A percentile compares a stretch with the other conserved stretches of the same genome.
Conservation (phyloP, 1,140 invertebrate genomes). For the Bradysia coprophila region DNA sequence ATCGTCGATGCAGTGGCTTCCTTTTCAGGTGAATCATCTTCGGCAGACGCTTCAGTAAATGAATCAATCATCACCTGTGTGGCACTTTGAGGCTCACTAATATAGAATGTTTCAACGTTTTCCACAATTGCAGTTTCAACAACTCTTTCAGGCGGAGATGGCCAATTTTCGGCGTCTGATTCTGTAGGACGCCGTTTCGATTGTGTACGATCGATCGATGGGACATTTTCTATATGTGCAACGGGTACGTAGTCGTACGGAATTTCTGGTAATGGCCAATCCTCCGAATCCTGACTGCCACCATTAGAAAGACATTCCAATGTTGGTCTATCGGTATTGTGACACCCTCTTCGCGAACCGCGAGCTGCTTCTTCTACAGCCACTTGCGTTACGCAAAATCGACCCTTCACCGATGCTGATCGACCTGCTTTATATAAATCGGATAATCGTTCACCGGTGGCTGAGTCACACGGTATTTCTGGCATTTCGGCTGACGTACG, state of each 20-base stretch:
- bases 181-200: too few species aligned
- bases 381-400: constrained; percentile 22
- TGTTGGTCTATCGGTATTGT: constrained; percentile 11
- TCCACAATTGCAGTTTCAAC: constrained; percentile 43
- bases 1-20: background rate
- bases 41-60: constrained; percentile 29
- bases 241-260: constrained; percentile 22
- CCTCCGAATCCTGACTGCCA: constrained; percentile 43
- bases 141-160: constrained; percentile 53
- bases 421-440: constrained; percentile 24
- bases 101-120: constrained; percentile 68
- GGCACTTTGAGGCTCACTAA: constrained; percentile 47
- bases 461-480: constrained; percentile 54
- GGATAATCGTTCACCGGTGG: constrained; percentile 21
- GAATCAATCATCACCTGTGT: constrained; percentile 45
- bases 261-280: constrained; percentile 47
- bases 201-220: too few species aligned
- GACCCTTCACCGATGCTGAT: constrained; percentile 22
- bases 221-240: background rate
- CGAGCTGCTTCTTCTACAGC: constrained; percentile 10
- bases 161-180: constrained; percentile 52
- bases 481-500: constrained; percentile 64
- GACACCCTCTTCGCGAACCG: background rate
- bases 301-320: constrained; percentile 22
- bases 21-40: background rate